Base-by-base conservation (phyloP, 35 echinoderm and acorn worm genomes). In the Apostichopus californicus region DNA sequence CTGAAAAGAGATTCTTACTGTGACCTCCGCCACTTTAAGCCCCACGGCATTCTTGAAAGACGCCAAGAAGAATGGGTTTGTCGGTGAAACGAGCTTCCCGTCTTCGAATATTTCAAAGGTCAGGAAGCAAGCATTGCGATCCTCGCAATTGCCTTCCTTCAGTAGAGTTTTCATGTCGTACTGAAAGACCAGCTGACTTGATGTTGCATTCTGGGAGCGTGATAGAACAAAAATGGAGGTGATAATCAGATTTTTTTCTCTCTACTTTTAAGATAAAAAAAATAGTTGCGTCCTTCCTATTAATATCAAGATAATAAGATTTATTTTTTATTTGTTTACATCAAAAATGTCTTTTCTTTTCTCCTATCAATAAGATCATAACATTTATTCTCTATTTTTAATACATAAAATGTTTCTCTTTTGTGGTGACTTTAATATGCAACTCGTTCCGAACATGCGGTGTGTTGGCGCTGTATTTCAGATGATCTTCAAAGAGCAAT, bases 31-130 rank as follows among this genome's bases (percentile, higher is more conserved):
- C n/a, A 78, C 65, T 80, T 93, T 87, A 4, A 98, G 80, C 18
- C 97, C 97, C n/a, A 78, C 26, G 4, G 88, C 95, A 23, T 96
- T 87, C 18, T 86, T 91, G 90, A 98, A 98, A 20, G 94, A 94
- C 12, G 93, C 68, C 73, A 96, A 70, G 68, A 78, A 98, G 57
- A 93, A 81, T 26, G 89, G 77, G 54, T 96, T 98, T 63, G 68
- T 46, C 0, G 91, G 94, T 18, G 93, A 92, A 46, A 79, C 52
- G 12, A 78, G 71, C 15, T 23, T 21, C 52, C 60, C 54, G 10
- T 92, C 52, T 34, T 73, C 21, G 22, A 78, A 79, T 34, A 98
- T 79, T 34, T 93, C 79, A 65, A 94, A 88, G 2, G 97, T 98
- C 3, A 98, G 55, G 71, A 96, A 98, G 77, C 97, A 96, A 12